Evolutionary conservation across 2,797 vertebrate species (phyloP).

Genomic region (Cossypha caffra): DNA sequence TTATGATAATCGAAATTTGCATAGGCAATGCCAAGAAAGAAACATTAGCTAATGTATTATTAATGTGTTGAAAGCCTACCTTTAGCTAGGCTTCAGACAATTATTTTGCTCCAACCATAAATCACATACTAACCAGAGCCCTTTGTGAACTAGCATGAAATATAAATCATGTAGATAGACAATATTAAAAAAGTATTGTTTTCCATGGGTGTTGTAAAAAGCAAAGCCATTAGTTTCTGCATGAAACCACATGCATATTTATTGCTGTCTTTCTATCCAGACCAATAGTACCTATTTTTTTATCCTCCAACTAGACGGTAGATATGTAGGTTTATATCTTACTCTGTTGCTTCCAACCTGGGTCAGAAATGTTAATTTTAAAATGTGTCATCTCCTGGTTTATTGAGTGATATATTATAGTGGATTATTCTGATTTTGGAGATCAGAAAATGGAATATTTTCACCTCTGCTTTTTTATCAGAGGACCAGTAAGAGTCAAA

Average conservation of each 20-base stretch:
- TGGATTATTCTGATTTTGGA: background rate
- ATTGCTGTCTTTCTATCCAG: background rate
- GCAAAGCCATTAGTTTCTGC: background rate
- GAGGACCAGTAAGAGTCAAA: background rate
- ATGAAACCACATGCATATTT: background rate
- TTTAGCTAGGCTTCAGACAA: slow-evolving; percentile 40
- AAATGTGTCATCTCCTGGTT: background rate
- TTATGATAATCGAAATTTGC: slow-evolving; percentile 35
- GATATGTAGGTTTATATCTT: background rate
- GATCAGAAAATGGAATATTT: background rate
- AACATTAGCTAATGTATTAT: slow-evolving; percentile 48
- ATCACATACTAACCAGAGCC: slow-evolving; percentile 49
- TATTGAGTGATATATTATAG: background rate
- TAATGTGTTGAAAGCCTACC: slow-evolving; percentile 40
- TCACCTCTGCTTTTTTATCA: background rate
- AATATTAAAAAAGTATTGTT: slow-evolving; percentile 41
- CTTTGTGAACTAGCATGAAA: slow-evolving; percentile 44
- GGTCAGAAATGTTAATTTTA: background rate
- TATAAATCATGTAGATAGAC: slow-evolving; percentile 34
- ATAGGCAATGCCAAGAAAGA: slow-evolving; percentile 20
- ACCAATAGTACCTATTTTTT: background rate
- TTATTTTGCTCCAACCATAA: slow-evolving; percentile 50
- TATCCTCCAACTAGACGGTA: background rate
- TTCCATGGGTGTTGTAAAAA: slow-evolving; percentile 13
- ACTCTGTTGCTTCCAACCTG: background rate